A percentile compares a stretch with the other conserved stretches of the same genome.
These are phyloP conservation scores for Athene noctua DNA, from an alignment of 2,113 vertebrate genomes.

Conservation along the genomic window DNA sequence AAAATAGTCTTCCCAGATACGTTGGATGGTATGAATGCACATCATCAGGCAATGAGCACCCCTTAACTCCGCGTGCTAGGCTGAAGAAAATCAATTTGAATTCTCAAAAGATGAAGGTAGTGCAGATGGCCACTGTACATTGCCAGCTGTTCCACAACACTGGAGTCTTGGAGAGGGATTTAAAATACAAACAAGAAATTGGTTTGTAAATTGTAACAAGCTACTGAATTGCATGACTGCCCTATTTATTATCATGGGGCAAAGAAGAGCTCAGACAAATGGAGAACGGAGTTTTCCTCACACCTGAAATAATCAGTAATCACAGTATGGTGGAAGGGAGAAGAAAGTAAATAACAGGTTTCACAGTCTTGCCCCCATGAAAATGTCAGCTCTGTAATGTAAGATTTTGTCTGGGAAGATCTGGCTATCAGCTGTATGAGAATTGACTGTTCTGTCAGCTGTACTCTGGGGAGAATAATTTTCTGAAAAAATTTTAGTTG, in stretches of 20 bases:
- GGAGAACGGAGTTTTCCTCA: background rate
- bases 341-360: background rate
- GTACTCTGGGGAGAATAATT: background rate
- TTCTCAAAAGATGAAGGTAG: background rate
- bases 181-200: slow-evolving; percentile 4
- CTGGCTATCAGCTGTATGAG: background rate
- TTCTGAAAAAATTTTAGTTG: background rate
- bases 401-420: background rate
- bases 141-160: background rate
- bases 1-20: background rate
- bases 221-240: background rate
- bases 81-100: background rate
- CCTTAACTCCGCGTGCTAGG: background rate
- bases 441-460: background rate
- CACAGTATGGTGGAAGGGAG: background rate
- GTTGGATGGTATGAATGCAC: background rate
- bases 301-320: background rate
- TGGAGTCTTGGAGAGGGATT: background rate
- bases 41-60: background rate
- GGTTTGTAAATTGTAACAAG: background rate
- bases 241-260: background rate
- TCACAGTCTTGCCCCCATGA: background rate
- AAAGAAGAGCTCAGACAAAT: background rate
- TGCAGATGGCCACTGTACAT: background rate
- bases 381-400: background rate